Evolutionary conservation across 2,888 invertebrate genomes (phyloP).

Genomic region (Scrobipalpa atriplicella): DNA sequence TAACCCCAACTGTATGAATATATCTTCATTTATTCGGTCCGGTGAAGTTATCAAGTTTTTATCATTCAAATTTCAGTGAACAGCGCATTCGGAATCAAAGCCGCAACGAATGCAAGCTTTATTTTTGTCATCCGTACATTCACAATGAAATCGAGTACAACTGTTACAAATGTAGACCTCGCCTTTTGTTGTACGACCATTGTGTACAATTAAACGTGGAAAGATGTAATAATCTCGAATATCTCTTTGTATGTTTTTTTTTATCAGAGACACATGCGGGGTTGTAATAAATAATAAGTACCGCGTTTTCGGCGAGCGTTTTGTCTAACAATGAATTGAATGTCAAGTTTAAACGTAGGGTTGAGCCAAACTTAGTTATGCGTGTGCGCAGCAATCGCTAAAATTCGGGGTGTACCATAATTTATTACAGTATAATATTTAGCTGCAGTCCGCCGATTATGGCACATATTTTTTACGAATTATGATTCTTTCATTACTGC

Average conservation of each 20-base stretch:
- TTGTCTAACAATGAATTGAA: conserved; percentile 72
- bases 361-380: conserved; percentile 69
- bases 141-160: conserved; percentile 68
- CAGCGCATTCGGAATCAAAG: conserved; percentile 62
- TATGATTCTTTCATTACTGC: conserved; percentile 71
- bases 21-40: conserved; percentile 76
- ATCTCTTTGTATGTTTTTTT: conserved; percentile 75
- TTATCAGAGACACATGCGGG: conserved; percentile 73
- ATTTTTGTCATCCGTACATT: conserved; percentile 45
- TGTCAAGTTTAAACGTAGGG: conserved; percentile 77
- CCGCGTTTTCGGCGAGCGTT: conserved; percentile 54
- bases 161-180: conserved; percentile 70
- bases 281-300: conserved; percentile 72
- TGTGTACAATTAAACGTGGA: conserved; percentile 80
- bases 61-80: conserved; percentile 74
- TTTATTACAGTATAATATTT: conserved; percentile 81
- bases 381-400: conserved; percentile 64
- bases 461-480: conserved; percentile 71
- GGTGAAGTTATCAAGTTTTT: conserved; percentile 65
- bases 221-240: conserved; percentile 80
- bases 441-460: conserved; percentile 76
- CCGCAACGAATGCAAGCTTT: conserved; percentile 67
- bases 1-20: conserved; percentile 81
- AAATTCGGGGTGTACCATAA: conserved; percentile 80
- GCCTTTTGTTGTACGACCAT: conserved; percentile 76